Evolutionary conservation across 2,113 vertebrate genomes (phyloP), one percentile per base, ranked within the genome.

Genomic region (Neotoma lepida): DNA sequence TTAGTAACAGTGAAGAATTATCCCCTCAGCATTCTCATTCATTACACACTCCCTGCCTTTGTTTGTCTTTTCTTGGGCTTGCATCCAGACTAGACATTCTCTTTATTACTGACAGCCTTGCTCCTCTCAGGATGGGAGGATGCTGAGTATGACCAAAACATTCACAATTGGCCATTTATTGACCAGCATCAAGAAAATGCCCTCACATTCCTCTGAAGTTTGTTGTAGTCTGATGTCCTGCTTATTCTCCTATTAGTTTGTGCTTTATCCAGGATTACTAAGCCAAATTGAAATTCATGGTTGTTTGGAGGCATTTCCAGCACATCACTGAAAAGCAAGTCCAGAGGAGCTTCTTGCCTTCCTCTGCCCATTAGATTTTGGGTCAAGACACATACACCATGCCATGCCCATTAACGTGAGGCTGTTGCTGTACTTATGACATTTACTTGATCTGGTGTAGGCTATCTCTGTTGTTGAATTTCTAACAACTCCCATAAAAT

Each of bases 281-380:
- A 93, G 49, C 68, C 76, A 88, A 94, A 96, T 86, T 96, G 96
- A 95, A 97, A 96, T 95, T 92, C 95, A 93, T 49, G 92, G 90
- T 63, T 93, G 73, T 97, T 97, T 88, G 5, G 76, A 94, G 78
- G 49, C 73, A 87, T 97, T 97, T 96, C 88, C 63, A 94, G 94
- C 90, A 95, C 91, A 94, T 89, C 88, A 94, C 49, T 96, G 86
- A 90, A 70, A 91, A 91, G 76, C 74, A 22, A 88, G 77, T 74
- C 77, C 49, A 64, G 77, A 86, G 91, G 30, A 14, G 28, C 74
- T 86, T 61, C 91, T 64, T 76, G 73, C 78, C 56, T 54, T 63
- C 39, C 56, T 90, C 91, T 94, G 90, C 85, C 91, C 2, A 1
- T 89, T 93, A 93, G 90, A 46, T 56, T 96, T 93, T 39, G 20